Percentiles rank a stretch among this genome's conserved stretches.
Evolutionary conservation across 2,888 invertebrate genomes (phyloP).

Genomic region (Phymatocera aterrima): DNA sequence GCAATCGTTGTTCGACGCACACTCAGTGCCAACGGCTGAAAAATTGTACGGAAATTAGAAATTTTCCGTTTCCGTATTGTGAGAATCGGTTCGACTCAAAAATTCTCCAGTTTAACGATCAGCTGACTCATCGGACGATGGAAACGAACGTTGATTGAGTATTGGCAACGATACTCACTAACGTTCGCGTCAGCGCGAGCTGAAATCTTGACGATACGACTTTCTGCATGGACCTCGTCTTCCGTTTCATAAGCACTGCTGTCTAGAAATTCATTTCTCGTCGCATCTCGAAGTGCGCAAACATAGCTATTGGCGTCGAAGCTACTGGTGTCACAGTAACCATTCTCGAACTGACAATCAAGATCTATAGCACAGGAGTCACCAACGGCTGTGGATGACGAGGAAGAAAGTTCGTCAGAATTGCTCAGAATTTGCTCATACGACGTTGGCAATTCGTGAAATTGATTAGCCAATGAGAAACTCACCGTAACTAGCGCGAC

Average conservation of each 20-base stretch:
- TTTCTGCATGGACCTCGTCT: background rate
- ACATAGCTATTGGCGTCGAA: slow-evolving; percentile 20
- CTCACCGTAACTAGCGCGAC: slow-evolving; percentile 58
- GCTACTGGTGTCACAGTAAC: slow-evolving; percentile 55
- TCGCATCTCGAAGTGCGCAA: background rate
- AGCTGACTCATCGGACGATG: background rate
- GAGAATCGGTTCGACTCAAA: background rate
- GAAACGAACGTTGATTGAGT: background rate
- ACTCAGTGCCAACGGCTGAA: slow-evolving; percentile 48
- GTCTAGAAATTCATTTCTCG: background rate
- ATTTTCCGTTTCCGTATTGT: background rate
- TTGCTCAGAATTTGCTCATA: background rate
- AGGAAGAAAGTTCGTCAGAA: background rate
- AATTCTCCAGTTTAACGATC: background rate
- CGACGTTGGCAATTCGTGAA: background rate
- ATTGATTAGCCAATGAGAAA: slow-evolving; percentile 14
- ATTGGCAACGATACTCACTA: slow-evolving; percentile 15
- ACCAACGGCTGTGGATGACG: slow-evolving; percentile 48
- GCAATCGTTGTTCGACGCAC: slow-evolving; percentile 58
- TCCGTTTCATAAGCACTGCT: background rate
- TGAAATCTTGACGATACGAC: background rate
- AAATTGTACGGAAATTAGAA: background rate
- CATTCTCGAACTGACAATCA: slow-evolving; percentile 60
- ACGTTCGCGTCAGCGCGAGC: slow-evolving; percentile 1
- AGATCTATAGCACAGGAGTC: slow-evolving; percentile 57